Conservation (phyloP, 2,888 invertebrate species). For the Papilio elwesi region DNA sequence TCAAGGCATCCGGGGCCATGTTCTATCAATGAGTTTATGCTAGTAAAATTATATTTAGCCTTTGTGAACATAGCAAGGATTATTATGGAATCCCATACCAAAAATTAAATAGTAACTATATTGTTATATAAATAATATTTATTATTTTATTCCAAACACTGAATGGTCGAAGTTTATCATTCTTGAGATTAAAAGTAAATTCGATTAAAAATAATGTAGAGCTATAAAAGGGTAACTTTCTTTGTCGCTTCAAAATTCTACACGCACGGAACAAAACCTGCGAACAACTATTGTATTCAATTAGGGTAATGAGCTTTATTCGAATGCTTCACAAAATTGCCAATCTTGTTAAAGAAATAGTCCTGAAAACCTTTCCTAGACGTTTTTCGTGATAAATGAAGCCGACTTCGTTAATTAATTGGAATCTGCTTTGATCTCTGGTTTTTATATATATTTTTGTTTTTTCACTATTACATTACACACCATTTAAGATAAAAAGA, state of each 20-base stretch:
- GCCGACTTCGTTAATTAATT: conserved; percentile 25
- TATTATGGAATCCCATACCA: too few species aligned
- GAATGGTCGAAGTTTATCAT: too few species aligned
- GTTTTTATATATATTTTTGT: background rate
- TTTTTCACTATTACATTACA: background rate
- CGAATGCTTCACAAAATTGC: conserved; percentile 30
- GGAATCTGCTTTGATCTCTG: conserved; percentile 9
- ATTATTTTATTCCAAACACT: too few species aligned
- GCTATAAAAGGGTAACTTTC: background rate
- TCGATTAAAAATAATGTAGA: background rate
- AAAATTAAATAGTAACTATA: too few species aligned
- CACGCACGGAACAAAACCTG: background rate
- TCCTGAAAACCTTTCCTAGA: conserved; percentile 29
- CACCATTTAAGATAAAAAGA: background rate
- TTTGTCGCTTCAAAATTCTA: background rate
- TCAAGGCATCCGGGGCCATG: too few species aligned
- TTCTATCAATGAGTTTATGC: too few species aligned
- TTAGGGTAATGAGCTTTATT: conserved; percentile 18
- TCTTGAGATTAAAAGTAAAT: too few species aligned
- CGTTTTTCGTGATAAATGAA: conserved; percentile 27
- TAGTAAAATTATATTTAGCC: too few species aligned
- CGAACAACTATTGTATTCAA: conserved; percentile 10
- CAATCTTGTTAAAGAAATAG: conserved; percentile 28
- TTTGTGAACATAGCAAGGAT: too few species aligned
- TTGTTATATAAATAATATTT: too few species aligned